Percentiles rank a stretch among this genome's conserved stretches.
phyloP scores from a whole-genome alignment of 2,888 invertebrate species.

The Drosophila tripunctata region DNA sequence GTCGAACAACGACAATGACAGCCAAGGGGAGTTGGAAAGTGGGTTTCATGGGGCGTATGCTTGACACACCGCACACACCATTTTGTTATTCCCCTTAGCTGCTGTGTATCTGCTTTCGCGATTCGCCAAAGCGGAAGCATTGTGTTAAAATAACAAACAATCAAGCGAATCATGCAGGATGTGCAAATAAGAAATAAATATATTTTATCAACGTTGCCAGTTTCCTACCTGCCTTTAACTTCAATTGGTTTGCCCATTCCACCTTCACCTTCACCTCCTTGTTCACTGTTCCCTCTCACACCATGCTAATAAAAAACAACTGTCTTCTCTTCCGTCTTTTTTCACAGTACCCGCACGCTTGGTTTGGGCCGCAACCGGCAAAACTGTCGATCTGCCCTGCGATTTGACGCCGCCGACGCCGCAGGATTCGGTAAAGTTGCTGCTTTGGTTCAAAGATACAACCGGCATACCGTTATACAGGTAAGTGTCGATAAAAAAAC shows the following conservation, averaged over 20 bases:
- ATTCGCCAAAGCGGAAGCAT: conserved; percentile 66
- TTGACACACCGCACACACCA: neutral
- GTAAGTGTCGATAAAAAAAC: conserved; percentile 85
- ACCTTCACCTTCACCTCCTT: neutral
- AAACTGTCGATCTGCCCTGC: conserved; percentile 92
- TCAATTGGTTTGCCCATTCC: conserved; percentile 46
- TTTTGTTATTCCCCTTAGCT: conserved; percentile 2
- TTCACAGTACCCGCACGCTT: conserved; percentile 87
- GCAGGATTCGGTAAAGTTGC: conserved; percentile 90
- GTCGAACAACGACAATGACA: conserved; percentile 47
- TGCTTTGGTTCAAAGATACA: conserved; percentile 95
- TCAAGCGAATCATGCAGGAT: conserved; percentile 78
- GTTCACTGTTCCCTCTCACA: conserved; percentile 9
- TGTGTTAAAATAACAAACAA: conserved; percentile 80
- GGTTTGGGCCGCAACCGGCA: conserved; percentile 91
- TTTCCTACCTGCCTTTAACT: conserved; percentile 53
- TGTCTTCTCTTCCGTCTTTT: neutral
- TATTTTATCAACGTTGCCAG: conserved; percentile 63
- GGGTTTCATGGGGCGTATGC: neutral
- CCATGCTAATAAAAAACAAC: conserved; percentile 50
- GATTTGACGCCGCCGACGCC: conserved; percentile 90
- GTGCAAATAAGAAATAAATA: conserved; percentile 80
- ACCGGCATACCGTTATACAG: conserved; percentile 94
- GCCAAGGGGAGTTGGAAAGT: neutral
- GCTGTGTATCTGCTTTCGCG: conserved; percentile 28